Percentiles rank a stretch among this genome's conserved stretches.
Evolutionary conservation across 2,888 invertebrate genomes (phyloP).

Genomic region (Plusia festucae): DNA sequence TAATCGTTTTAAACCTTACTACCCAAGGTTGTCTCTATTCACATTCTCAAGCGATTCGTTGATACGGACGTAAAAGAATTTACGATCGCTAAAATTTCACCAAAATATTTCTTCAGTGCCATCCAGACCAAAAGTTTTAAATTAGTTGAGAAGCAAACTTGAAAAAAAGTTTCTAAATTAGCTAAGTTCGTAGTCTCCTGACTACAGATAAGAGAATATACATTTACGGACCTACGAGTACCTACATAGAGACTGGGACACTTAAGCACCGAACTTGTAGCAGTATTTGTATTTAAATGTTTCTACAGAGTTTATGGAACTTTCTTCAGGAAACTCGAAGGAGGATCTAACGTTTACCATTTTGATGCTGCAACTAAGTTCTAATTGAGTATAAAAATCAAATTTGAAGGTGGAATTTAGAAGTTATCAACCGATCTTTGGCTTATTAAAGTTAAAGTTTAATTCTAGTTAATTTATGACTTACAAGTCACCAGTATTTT

Average conservation of each 20-base stretch:
- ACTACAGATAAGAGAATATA: constrained; percentile 51
- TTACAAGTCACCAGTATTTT: too few relatives aligned
- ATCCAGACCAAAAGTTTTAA: constrained; percentile 42
- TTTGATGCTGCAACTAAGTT: not conserved
- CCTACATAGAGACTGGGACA: constrained; percentile 44
- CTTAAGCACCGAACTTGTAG: constrained; percentile 44
- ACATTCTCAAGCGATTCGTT: not conserved
- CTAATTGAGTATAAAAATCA: too few relatives aligned
- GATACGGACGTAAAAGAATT: constrained; percentile 22
- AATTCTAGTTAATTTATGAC: too few relatives aligned
- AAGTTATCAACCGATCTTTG: too few relatives aligned
- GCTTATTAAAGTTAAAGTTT: too few relatives aligned
- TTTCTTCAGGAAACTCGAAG: constrained; percentile 20
- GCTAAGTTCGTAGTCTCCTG: constrained; percentile 49
- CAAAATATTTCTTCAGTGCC: constrained; percentile 24
- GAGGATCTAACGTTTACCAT: not conserved
- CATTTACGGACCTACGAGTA: constrained; percentile 29
- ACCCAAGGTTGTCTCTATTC: not conserved
- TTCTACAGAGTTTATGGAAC: not conserved
- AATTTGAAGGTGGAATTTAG: too few relatives aligned
- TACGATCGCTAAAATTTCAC: constrained; percentile 17
- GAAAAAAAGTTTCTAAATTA: constrained; percentile 53
- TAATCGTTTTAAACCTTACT: not conserved
- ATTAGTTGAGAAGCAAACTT: constrained; percentile 39
- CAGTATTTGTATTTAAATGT: constrained; percentile 40